Base-by-base conservation (phyloP, 2,888 invertebrate species). In the Drosophila picticornis region DNA sequence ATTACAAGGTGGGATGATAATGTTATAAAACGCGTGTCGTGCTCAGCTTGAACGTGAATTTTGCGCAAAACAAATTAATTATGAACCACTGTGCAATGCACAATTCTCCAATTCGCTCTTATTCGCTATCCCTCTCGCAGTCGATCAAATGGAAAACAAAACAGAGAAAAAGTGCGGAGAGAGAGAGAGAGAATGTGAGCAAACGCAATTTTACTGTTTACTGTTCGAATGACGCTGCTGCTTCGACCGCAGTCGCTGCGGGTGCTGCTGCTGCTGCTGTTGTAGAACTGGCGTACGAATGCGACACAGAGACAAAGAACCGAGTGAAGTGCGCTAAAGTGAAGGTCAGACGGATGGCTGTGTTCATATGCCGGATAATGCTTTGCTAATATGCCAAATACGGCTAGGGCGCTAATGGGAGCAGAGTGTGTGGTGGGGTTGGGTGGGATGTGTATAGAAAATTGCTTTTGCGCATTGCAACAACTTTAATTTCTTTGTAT, bases 231-330 rank as follows among this genome's bases (percentile, higher is more conserved):
- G 74, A 74, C 81, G 84, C 71, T 81, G 82, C 72, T 78, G 63
- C 52, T 66, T 36, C 58, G 43, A 31, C 57, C 52, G 57, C 22
- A 36, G 65, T 32, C 11, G 62, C 51, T n/a, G 53, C 43, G 50
- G 31, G 16, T 27, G 53, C 6, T 34, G 59, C n/a, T 38, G 56
- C 48, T 40, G 56, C n/a, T 53, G 51, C 36, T 73, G 51, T 43
- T 64, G 64, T 61, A 56, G 43, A 68, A 62, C 69, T 73, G 60
- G 55, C 65, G 63, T 57, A 58, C 60, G 68, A 71, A 66, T 62
- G 68, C 68, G 72, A 77, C 67, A 71, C 55, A 77, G 84, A 84
- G 83, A 86, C 88, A 87, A 87, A 90, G 89, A 87, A 86, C 72
- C 60, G 69, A 81, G 60, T 77, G 69, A 84, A 84, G 66, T 71